These are phyloP conservation scores for Odontamblyopus rebecca DNA, from an alignment of 2,797 vertebrate genomes.

Conservation along the genomic window DNA sequence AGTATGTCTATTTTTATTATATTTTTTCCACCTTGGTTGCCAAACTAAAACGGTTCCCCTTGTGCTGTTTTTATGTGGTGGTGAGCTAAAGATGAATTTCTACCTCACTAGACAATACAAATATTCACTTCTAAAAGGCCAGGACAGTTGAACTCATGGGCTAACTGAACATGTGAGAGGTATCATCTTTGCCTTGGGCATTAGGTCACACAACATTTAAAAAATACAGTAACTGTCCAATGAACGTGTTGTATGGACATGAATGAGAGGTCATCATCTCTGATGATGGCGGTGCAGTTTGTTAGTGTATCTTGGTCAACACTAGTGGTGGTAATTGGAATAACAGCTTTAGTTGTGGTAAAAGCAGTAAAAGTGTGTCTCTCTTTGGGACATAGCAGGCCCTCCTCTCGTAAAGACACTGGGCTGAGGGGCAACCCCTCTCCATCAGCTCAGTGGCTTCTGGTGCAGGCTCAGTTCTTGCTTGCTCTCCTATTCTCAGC, in stretches of 20 bases:
- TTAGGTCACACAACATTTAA: not conserved
- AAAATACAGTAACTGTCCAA: not conserved
- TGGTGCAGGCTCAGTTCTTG: constrained; percentile 34
- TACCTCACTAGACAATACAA: too few species aligned
- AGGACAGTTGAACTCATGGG: not conserved
- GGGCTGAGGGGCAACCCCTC: constrained; percentile 60
- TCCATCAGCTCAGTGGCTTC: constrained; percentile 34
- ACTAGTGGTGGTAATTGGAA: not conserved
- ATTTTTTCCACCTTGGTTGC: too few species aligned
- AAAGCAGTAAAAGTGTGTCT: not conserved
- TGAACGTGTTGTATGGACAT: not conserved
- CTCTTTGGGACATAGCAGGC: constrained; percentile 47
- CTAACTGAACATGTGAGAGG: not conserved
- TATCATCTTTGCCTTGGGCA: not conserved
- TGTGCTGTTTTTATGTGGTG: too few species aligned
- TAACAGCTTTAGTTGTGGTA: not conserved
- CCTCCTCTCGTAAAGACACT: constrained; percentile 63
- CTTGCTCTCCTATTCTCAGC: constrained; percentile 41
- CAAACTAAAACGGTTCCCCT: too few species aligned
- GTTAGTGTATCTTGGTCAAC: not conserved
- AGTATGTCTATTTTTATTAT: not conserved
- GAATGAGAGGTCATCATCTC: not conserved
- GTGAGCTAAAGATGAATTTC: too few species aligned
- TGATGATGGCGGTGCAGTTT: not conserved
- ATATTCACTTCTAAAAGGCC: too few species aligned